Percentiles rank a stretch among this genome's conserved stretches.
phyloP scores from a whole-genome alignment of 2,888 invertebrate genomes.

The Iphiclides podalirius region DNA sequence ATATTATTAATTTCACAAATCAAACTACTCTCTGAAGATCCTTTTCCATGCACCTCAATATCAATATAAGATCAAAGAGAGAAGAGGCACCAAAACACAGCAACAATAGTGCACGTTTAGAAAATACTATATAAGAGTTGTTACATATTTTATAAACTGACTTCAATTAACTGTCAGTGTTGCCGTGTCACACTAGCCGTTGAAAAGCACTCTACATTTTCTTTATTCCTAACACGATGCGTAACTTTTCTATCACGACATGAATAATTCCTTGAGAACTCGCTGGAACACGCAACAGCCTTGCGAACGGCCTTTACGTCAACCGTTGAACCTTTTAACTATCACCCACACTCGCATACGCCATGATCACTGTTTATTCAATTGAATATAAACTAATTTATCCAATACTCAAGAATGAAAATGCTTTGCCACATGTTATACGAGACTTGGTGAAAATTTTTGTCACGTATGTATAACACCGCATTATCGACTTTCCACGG shows the following conservation, averaged over 20 bases:
- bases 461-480: conserved; percentile 15
- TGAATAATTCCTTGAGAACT: conserved; percentile 16
- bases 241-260: conserved; percentile 14
- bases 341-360: conserved; percentile 37
- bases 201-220: no score
- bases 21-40: no score
- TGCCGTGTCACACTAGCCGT: no score
- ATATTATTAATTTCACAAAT: no score
- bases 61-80: no score
- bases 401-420: conserved; percentile 6
- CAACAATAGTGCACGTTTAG: no score
- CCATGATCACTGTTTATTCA: conserved; percentile 3
- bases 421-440: background rate
- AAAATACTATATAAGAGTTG: no score
- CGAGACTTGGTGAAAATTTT: conserved; percentile 1
- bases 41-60: no score
- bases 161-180: no score
- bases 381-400: conserved; percentile 1
- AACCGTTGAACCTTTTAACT: conserved; percentile 48
- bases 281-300: conserved; percentile 39
- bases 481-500: conserved; percentile 8
- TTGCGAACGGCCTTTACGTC: conserved; percentile 56
- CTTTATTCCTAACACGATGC: conserved; percentile 8
- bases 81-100: no score
- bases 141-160: no score